Base-by-base conservation (phyloP, 1,140 invertebrate species). In the Diorhabda carinulata region DNA sequence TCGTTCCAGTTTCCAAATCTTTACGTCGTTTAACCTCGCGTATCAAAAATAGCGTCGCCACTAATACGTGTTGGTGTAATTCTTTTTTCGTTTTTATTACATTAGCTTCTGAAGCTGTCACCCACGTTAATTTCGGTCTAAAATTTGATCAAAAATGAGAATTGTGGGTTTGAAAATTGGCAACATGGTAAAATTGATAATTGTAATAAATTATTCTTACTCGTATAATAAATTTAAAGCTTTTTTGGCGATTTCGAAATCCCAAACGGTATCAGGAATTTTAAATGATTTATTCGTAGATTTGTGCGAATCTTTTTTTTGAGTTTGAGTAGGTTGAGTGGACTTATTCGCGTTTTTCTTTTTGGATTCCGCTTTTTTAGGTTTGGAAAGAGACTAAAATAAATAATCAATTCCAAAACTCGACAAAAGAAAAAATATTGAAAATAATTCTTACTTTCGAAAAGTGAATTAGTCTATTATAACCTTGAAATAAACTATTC, bases 21-120 rank as follows among this genome's bases (percentile, higher is more conserved):
- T 79, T 83, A 6, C 78, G 67, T 2, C 52, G 66, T 75, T 83
- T 85, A 2, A 76, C 62, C 62, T 67, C 74, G 43, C 81, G 78
- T 52, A 86, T 69, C 40, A 83, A 69, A 68, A 81, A 77, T 8
- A 82, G 70, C 3, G 79, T 75, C 43, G 72, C 81, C 76, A 81
- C 78, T 42, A 86, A 71, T 42, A 84, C 76, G 43, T 82, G 83
- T 44, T 78, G 73, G 75, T 86, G 82, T 58, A 86, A 80, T 5
- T 84, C 81, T 0, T 69, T 64, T 10, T 83, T 80, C 9, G 70
- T 63, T n/a, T 83, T 80, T n/a, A 86, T 67, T 40, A 77, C 45
- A 43, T 70, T 77, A 4, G 78, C 74, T 68, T 84, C 77, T 40
- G 77, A 75, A 57, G 76, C 66, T 2, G 79, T 78, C n/a, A 81